Evolutionary conservation across 1,140 invertebrate species (phyloP), one percentile per base, ranked within the genome.

Genomic region (Camponotus pennsylvanicus): DNA sequence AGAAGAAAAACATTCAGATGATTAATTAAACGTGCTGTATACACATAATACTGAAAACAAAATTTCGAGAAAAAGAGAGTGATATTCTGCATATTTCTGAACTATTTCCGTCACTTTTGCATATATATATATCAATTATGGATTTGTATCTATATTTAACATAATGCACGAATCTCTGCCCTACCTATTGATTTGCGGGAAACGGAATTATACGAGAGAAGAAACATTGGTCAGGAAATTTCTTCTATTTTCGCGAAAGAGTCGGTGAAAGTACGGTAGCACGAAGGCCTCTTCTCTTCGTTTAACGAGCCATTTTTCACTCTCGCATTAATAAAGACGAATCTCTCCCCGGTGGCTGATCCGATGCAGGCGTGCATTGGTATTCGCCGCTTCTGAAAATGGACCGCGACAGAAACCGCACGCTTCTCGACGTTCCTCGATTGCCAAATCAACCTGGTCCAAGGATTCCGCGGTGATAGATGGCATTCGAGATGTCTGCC

Each of bases 1-100:
- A 52, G 6, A 40, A 40, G 6, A 40, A 4, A 40, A 45, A 80
- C 8, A 21, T 42, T 69, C 21, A 66, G 18, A 34, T 70, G 69
- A 88, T 61, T 64, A 77, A 85, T 18, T 63, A 79, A 80, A 88
- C 71, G 84, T 87, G 79, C 88, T 85, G 87, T 77, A 85, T 64
- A 57, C 59, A 87, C 77, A 15, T 52, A 87, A 86, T 89, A 90
- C 42, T 34, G 78, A 78, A 45, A 45, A 45, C 2, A 45, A 45
- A 45, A 52, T 52, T 8, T 15, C n/a, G 55, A 57, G 9, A n/a
- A 15, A 55, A 55, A 13, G 11, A 18, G 3, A 37, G 18, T 11
- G 5, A 21, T 34, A 57, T 45, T 40, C n/a, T 34, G n/a, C n/a
- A 34, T 42, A 42, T 13, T 59, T 61, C n/a, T 40, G n/a, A 76